Base-by-base conservation (phyloP, 2,113 vertebrate species). In the Melanocharis versteri region DNA sequence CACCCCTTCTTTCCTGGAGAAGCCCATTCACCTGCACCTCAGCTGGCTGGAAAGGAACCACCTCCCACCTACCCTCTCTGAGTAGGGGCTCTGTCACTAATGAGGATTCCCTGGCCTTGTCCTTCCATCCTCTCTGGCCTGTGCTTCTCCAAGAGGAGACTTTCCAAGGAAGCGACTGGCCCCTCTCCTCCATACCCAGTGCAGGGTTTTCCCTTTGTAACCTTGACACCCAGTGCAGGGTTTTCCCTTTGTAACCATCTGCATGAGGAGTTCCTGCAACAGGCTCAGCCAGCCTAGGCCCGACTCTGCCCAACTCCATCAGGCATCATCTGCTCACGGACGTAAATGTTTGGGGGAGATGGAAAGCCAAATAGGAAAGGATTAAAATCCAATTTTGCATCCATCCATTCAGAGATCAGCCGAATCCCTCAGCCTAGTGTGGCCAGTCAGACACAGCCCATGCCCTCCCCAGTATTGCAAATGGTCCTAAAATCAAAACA, bases 241-340 rank as follows among this genome's bases (percentile, higher is more conserved):
- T 30, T 83, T 86, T n/a, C 45, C 45, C 58, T 64, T 50, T 0
- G 1, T 15, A 70, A 53, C 48, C 3, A 1, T 90, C 83, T 89
- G 70, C 10, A 3, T 69, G 79, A 95, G 94, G 75, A 96, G 95
- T 73, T 69, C 88, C 89, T 61, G 77, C 89, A 77, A 72, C 69
- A 82, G 10, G 33, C 48, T 83, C 1, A 37, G 62, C 61, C 89
- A 93, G 57, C 71, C 60, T 72, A 58, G 71, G 76, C 54, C 95
- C 15, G 62, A 47, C 86, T 94, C 92, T 95, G 93, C 95, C 73
- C 90, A 91, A 71, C 83, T 96, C 96, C 90, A 92, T 92, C 64
- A 90, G 88, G 93, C 89, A 95, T 87, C 79, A 87, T 93, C 73
- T 93, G 89, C 57, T 72, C 62, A 66, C 0, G 16, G 84, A 84